These are phyloP conservation scores for Motacilla alba DNA, from an alignment of 2,113 vertebrate genomes.

Conservation along the genomic window DNA sequence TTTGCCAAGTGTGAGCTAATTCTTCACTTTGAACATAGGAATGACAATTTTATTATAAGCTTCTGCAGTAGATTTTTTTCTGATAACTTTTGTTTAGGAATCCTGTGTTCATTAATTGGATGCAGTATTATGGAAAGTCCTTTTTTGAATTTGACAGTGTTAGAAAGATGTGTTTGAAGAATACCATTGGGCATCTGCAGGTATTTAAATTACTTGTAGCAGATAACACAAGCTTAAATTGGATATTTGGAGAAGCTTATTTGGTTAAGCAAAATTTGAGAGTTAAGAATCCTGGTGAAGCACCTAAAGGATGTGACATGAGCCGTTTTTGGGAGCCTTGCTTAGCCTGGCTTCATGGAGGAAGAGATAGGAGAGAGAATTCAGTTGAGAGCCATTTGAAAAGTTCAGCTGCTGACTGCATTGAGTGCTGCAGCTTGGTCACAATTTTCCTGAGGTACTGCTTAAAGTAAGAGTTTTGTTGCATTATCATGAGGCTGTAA, in stretches of 20 bases:
- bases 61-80: neutral
- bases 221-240: neutral
- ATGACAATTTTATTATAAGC: neutral
- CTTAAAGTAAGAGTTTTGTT: neutral
- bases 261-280: neutral
- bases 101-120: neutral
- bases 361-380: neutral
- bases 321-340: neutral
- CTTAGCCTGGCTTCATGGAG: neutral
- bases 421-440: neutral
- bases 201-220: neutral
- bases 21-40: neutral
- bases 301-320: neutral
- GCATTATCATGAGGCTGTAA: neutral
- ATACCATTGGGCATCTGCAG: neutral
- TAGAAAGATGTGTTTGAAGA: neutral
- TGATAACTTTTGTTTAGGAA: neutral
- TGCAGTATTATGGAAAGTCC: neutral
- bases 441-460: neutral
- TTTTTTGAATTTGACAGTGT: neutral
- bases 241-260: neutral
- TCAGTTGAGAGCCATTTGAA: neutral
- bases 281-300: neutral
- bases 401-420: neutral
- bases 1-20: neutral